Evolutionary conservation across 2,797 vertebrate species (phyloP), one percentile per base, ranked within the genome.

Genomic region (Protonibea diacanthus): DNA sequence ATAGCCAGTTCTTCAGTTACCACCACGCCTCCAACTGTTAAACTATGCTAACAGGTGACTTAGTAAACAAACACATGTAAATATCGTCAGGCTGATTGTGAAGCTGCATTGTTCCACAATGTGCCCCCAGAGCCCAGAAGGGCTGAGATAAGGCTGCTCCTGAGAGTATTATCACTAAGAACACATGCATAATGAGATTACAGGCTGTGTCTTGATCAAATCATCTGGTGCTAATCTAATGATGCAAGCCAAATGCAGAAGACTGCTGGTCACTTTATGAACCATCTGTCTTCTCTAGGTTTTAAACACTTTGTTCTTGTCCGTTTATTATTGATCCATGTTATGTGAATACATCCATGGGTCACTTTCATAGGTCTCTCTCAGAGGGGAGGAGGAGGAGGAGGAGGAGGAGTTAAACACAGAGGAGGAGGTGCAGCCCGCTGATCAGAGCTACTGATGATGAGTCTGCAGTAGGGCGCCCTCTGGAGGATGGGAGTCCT

Each of bases 401-500:
- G 40, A 40, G 40, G 13, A 13, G 42, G 33, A 9, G 33, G 8
- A 9, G 33, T 38, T 38, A 33, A 23, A 33, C 42, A 44, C 18
- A 21, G 17, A n/a, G 49, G 40, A 3, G 18, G 33, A 38, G 4
- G 61, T 38, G 58, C 5, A 13, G 25, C n/a, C 15, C 23, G 4
- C 42, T 4, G 27, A 23, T 25, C 21, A 42, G 17, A 74, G 20
- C n/a, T 17, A 11, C 69, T 15, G 27, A 2, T 58, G 12, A 17
- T 29, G 27, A 29, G 21, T 56, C 17, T 9, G 3, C 6, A 10
- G 23, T 47, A 38, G 13, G 2, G 73, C 80, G 76, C 86, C 89
- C 78, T n/a, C 87, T 89, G 2, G 27, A 20, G 86, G 64, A 63
- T 18, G 8, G 86, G 82, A 81, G 47, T 9, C 2, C 20, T 60